phyloP scores from a whole-genome alignment of 2,113 vertebrate genomes.

The Neodon shergylaensis region DNA sequence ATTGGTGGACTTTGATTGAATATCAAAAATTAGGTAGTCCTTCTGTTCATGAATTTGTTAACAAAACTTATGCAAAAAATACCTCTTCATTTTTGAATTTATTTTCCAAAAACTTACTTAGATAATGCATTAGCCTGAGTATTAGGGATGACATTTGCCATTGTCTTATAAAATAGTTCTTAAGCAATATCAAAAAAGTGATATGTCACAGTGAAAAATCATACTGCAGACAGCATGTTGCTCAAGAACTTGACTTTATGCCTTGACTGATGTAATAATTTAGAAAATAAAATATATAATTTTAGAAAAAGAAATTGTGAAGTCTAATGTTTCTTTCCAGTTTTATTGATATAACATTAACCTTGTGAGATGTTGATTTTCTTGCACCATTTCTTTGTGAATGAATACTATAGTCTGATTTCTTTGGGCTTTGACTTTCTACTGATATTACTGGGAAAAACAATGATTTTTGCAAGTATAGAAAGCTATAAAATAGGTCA shows the following conservation, averaged over 20 bases:
- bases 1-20: constrained; percentile 61
- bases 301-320: constrained; percentile 43
- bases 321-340: constrained; percentile 49
- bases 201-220: background rate
- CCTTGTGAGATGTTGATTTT: background rate
- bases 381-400: background rate
- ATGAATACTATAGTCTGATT: background rate
- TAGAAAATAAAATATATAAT: constrained; percentile 60
- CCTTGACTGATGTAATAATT: constrained; percentile 66
- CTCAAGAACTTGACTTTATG: constrained; percentile 1
- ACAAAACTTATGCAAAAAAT: constrained; percentile 67
- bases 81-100: background rate
- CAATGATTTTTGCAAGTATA: background rate
- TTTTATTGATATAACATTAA: constrained; percentile 48
- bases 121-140: background rate
- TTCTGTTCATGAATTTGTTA: constrained; percentile 37
- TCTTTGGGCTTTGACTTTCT: background rate
- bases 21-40: constrained; percentile 9
- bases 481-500: background rate
- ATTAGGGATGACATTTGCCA: background rate
- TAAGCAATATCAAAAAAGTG: background rate
- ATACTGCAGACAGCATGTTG: background rate
- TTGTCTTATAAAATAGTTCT: background rate
- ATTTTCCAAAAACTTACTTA: background rate
- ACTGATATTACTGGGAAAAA: background rate